Evolutionary conservation across 2,888 invertebrate species (phyloP).

Genomic region (Bibio marci): DNA sequence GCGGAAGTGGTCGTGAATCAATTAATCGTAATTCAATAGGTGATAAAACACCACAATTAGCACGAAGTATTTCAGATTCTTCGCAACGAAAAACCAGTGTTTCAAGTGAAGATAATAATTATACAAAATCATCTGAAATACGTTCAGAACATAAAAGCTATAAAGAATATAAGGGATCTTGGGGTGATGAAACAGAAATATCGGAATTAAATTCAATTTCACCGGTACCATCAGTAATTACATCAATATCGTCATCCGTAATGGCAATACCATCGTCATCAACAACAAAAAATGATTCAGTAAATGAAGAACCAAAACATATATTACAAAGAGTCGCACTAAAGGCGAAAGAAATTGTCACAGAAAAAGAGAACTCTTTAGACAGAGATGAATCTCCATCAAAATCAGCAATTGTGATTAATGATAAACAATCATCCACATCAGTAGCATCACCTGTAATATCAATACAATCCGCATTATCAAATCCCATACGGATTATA

Average conservation of each 20-base stretch:
- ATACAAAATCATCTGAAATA: constrained; percentile 4
- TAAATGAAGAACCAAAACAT: constrained; percentile 26
- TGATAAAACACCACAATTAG: constrained; percentile 16
- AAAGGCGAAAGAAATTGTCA: constrained; percentile 4
- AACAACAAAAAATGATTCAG: neutral
- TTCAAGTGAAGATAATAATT: constrained; percentile 13
- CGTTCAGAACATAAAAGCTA: constrained; percentile 11
- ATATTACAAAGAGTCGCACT: constrained; percentile 25
- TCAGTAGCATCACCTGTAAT: neutral
- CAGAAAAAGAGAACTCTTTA: constrained; percentile 12
- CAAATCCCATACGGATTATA: no score
- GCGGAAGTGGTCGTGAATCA: constrained; percentile 12
- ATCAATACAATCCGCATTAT: no score
- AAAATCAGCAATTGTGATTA: neutral
- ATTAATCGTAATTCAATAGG: constrained; percentile 11
- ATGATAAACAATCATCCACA: neutral
- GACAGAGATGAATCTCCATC: constrained; percentile 4
- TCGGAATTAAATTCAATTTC: constrained; percentile 14
- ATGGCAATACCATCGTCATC: neutral
- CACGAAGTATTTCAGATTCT: constrained; percentile 30
- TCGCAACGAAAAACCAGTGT: constrained; percentile 29
- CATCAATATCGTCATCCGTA: neutral
- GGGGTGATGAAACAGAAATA: constrained; percentile 31
- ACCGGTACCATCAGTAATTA: constrained; percentile 20
- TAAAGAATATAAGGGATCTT: constrained; percentile 18